phyloP scores from a whole-genome alignment of 2,113 vertebrate species.

The Mobula hypostoma region DNA sequence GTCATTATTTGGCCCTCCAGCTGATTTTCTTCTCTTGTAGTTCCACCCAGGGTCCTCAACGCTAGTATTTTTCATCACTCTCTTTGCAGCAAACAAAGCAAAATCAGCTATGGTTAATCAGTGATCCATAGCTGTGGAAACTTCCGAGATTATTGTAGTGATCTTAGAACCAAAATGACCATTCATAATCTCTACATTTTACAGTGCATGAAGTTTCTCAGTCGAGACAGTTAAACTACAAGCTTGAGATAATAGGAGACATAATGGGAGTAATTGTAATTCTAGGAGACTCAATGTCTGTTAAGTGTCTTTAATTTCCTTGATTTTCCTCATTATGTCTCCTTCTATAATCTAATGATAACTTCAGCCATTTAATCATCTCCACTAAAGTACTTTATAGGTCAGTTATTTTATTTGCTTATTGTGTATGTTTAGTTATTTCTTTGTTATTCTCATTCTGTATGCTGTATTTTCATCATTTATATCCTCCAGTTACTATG shows the following conservation, averaged over 20 bases:
- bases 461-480: not conserved
- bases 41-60: no score
- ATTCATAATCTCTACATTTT: no score
- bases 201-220: no score
- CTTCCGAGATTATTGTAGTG: no score
- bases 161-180: no score
- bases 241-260: not conserved
- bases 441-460: not conserved
- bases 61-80: no score
- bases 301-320: not conserved
- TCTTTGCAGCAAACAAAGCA: no score
- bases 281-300: not conserved
- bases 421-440: not conserved
- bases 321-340: conserved; percentile 11
- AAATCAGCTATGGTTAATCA: no score
- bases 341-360: not conserved
- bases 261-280: not conserved
- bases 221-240: no score
- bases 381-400: not conserved
- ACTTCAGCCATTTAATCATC: not conserved
- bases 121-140: no score
- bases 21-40: no score
- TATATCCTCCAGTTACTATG: not conserved
- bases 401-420: not conserved
- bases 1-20: no score